These are phyloP conservation scores for Aspidoscelis tigris DNA, from an alignment of 2,113 vertebrate genomes.

Conservation along the genomic window DNA sequence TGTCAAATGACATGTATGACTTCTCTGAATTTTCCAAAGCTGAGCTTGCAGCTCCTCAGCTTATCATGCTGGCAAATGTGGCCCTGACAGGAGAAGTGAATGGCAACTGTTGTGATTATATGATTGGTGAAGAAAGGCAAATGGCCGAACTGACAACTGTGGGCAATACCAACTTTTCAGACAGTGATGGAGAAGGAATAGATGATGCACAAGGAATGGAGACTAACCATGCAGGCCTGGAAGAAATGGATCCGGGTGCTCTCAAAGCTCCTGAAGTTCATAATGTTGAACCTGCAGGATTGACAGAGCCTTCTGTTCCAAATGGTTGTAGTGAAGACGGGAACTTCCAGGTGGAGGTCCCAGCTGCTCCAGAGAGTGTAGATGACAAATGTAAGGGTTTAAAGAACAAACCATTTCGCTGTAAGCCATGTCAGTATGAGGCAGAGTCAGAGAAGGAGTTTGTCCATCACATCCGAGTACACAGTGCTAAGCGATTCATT, in stretches of 20 bases:
- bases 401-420: conserved; percentile 94
- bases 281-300: conserved; percentile 33
- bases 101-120: conserved; percentile 80
- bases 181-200: conserved; percentile 89
- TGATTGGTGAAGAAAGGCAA: conserved; percentile 87
- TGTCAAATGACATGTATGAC: conserved; percentile 82
- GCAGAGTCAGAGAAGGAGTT: conserved; percentile 91
- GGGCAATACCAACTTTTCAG: conserved; percentile 86
- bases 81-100: conserved; percentile 84
- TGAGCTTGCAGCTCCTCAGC: conserved; percentile 89
- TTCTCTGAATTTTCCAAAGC: conserved; percentile 84
- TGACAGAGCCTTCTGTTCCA: conserved; percentile 55
- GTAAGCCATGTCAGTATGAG: conserved; percentile 94
- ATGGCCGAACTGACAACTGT: conserved; percentile 96
- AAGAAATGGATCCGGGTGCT: conserved; percentile 62
- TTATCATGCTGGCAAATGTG: conserved; percentile 96
- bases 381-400: conserved; percentile 77
- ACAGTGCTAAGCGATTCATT: conserved; percentile 91
- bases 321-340: conserved; percentile 64
- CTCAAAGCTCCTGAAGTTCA: conserved; percentile 52
- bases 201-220: conserved; percentile 69
- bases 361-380: conserved; percentile 45
- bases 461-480: conserved; percentile 90
- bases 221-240: conserved; percentile 55
- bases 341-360: conserved; percentile 61